phyloP scores from a whole-genome alignment of 1,140 invertebrate species.

The Plodia interpunctella region DNA sequence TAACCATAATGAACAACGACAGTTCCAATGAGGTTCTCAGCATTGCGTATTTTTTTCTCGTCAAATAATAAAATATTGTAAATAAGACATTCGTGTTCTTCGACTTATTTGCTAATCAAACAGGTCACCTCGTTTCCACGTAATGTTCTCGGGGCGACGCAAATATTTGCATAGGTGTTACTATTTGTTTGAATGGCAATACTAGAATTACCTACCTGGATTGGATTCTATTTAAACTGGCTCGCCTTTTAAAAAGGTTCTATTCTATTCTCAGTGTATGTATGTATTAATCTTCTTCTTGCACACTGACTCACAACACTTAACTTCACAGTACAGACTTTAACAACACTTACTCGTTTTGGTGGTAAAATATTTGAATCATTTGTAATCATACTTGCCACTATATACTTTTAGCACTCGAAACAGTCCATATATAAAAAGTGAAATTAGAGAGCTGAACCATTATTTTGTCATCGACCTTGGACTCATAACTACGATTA shows the following conservation, averaged over 20 bases:
- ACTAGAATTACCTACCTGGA: no score
- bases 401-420: no score
- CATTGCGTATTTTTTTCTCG: not conserved
- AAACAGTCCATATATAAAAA: not conserved
- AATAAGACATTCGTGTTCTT: not conserved
- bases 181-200: no score
- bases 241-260: no score
- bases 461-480: constrained; percentile 18
- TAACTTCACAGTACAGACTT: no score
- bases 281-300: no score
- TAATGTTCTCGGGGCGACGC: not conserved
- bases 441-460: constrained; percentile 14
- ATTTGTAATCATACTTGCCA: no score
- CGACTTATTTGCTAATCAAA: not conserved
- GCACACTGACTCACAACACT: no score
- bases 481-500: not conserved
- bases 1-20: not conserved
- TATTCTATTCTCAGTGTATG: no score
- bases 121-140: not conserved
- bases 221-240: no score
- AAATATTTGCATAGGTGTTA: not conserved
- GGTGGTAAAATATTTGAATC: no score
- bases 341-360: no score
- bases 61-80: not conserved
- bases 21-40: not conserved